phyloP scores from a whole-genome alignment of 2,113 vertebrate species.

The Gymnogyps californianus region DNA sequence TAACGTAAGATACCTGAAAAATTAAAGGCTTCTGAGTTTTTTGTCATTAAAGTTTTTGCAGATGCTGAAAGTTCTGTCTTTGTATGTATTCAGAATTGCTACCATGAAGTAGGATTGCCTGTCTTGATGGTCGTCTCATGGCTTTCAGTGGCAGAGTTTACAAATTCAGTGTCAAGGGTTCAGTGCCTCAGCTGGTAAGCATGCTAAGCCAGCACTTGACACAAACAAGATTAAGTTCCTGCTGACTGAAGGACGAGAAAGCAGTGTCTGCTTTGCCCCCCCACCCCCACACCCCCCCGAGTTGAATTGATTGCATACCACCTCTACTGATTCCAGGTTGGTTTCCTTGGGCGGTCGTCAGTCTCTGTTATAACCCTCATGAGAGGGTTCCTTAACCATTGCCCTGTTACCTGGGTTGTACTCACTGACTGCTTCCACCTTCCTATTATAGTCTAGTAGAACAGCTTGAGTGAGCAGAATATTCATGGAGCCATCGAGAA shows the following conservation, averaged over 20 bases:
- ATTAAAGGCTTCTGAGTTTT: not conserved
- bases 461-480: not conserved
- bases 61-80: not conserved
- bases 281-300: rapidly evolving
- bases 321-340: not conserved
- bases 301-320: not conserved
- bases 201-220: not conserved
- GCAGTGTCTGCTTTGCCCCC: not conserved
- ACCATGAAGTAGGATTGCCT: not conserved
- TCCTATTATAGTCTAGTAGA: not conserved
- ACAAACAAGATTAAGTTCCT: not conserved
- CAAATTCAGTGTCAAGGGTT: not conserved
- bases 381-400: not conserved
- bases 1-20: not conserved
- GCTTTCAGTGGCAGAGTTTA: not conserved
- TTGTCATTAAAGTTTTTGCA: not conserved
- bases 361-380: not conserved
- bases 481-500: not conserved
- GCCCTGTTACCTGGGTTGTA: not conserved
- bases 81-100: not conserved
- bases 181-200: not conserved
- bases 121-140: not conserved
- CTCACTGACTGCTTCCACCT: not conserved
- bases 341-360: not conserved
- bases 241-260: not conserved